These are phyloP conservation scores for Xanthia icteritia DNA, from an alignment of 2,888 invertebrate species.

Conservation along the genomic window DNA sequence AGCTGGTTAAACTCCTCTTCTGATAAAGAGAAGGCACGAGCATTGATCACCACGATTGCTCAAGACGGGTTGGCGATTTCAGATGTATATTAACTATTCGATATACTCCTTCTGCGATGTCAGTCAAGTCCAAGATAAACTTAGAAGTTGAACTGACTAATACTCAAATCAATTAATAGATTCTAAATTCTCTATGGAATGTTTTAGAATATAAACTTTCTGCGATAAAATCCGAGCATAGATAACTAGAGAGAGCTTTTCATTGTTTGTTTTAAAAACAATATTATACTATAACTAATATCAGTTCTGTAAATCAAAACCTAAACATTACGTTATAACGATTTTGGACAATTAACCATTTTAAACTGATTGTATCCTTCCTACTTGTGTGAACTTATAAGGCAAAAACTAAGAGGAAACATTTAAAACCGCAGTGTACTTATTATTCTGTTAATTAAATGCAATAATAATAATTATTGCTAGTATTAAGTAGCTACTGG, in stretches of 20 bases:
- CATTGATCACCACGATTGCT: too few species aligned
- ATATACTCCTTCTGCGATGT: too few species aligned
- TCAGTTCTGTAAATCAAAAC: slow-evolving; percentile 1
- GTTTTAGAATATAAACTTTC: background rate
- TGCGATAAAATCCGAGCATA: background rate
- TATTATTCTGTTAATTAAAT: background rate
- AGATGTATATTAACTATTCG: too few species aligned
- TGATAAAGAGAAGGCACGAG: too few species aligned
- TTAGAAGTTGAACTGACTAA: background rate
- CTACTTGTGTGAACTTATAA: background rate
- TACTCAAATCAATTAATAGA: background rate
- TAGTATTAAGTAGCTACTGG: background rate
- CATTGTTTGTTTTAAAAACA: background rate
- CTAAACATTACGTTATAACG: background rate
- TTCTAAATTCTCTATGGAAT: background rate
- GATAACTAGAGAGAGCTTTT: background rate
- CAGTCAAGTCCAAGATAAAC: background rate
- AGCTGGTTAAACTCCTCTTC: too few species aligned
- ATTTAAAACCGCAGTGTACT: background rate
- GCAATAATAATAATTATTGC: background rate
- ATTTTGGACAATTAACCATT: background rate
- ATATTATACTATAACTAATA: background rate
- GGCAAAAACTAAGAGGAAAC: background rate
- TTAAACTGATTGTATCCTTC: slow-evolving; percentile 12
- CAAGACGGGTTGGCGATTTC: too few species aligned